Evolutionary conservation across 2,888 invertebrate species (phyloP).

Genomic region (Dugesia japonica): DNA sequence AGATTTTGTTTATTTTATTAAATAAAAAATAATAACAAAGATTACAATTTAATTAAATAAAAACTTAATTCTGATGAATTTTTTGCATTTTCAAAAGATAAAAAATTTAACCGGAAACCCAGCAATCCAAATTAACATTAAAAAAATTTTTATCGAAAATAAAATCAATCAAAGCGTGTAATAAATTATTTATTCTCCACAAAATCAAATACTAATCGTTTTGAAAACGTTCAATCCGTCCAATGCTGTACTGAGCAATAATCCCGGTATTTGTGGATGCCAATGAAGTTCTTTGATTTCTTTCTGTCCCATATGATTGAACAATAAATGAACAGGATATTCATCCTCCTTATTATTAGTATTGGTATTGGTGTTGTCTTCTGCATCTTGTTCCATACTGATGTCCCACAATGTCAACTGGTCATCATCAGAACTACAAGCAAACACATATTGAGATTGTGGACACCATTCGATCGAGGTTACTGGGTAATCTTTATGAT

Average conservation of each 20-base stretch:
- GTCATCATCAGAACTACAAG: slow-evolving; percentile 78
- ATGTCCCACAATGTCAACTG: slow-evolving; percentile 93
- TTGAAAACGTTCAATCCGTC: slow-evolving; percentile 90
- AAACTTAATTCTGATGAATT: no score
- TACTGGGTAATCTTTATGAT: slow-evolving; percentile 69
- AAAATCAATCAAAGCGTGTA: no score
- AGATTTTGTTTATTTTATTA: no score
- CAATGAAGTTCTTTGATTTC: slow-evolving; percentile 96
- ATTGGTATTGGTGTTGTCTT: slow-evolving; percentile 27
- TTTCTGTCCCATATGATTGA: slow-evolving; percentile 89
- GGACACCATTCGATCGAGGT: slow-evolving; percentile 95
- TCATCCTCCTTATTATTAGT: no score
- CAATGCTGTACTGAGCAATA: slow-evolving; percentile 76
- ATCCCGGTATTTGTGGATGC: slow-evolving; percentile 85
- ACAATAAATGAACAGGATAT: slow-evolving; percentile 79
- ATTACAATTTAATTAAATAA: no score
- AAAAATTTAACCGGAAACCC: no score
- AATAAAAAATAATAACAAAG: no score
- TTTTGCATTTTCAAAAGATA: no score
- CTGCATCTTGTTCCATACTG: slow-evolving; percentile 58
- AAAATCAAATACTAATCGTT: slow-evolving; percentile 72
- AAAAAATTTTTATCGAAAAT: no score
- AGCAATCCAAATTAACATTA: no score
- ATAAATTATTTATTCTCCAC: no score
- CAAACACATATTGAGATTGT: slow-evolving; percentile 74